These are phyloP conservation scores for Polymixis flavicincta DNA, from an alignment of 2,888 invertebrate species.

Conservation along the genomic window DNA sequence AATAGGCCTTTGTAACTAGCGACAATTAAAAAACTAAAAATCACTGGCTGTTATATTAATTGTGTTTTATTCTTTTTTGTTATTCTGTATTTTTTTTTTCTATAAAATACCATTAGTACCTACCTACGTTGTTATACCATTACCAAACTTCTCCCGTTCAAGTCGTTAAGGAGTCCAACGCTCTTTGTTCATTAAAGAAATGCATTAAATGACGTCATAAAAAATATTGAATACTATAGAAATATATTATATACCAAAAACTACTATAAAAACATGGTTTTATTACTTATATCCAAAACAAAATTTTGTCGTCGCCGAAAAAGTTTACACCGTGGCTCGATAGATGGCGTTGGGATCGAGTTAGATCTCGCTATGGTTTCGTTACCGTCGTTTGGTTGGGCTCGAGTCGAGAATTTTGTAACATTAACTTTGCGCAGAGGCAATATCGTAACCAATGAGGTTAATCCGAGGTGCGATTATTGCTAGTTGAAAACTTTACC, in stretches of 20 bases:
- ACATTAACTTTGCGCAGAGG: constrained; percentile 96
- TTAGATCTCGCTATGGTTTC: constrained; percentile 76
- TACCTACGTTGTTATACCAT: neutral
- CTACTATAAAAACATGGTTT: neutral
- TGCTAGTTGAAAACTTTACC: constrained; percentile 97
- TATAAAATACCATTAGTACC: neutral
- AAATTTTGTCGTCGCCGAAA: neutral
- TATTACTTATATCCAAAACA: neutral
- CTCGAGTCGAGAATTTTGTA: neutral
- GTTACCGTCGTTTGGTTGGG: constrained; percentile 53
- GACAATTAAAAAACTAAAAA: constrained; percentile 62
- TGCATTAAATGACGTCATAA: constrained; percentile 15
- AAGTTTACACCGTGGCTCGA: constrained; percentile 53
- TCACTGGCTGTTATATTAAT: constrained; percentile 9
- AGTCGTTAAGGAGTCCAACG: too few relatives aligned
- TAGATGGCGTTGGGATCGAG: constrained; percentile 78
- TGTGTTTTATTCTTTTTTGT: constrained; percentile 10
- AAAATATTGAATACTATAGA: neutral
- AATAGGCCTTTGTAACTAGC: constrained; percentile 58
- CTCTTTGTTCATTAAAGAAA: neutral
- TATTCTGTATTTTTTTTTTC: neutral
- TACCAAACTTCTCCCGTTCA: neutral
- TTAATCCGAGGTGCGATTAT: constrained; percentile 96
- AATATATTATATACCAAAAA: neutral
- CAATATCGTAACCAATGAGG: constrained; percentile 98